These are phyloP conservation scores for Lophura nycthemera DNA, from an alignment of 2,113 vertebrate species.

Conservation along the genomic window DNA sequence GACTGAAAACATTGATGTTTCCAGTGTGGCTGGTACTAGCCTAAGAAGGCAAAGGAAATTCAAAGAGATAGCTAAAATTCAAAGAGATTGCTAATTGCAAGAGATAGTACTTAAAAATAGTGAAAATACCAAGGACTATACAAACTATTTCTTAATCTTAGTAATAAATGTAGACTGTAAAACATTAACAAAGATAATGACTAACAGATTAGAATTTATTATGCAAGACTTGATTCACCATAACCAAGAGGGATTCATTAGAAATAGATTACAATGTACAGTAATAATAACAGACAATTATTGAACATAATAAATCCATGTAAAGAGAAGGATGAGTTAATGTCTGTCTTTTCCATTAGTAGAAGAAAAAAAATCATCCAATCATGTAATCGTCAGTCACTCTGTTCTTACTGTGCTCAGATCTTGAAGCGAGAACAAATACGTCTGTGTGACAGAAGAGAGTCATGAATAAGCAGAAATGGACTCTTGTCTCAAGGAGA, in stretches of 20 bases:
- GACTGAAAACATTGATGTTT: neutral
- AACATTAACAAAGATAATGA: slow-evolving; percentile 57
- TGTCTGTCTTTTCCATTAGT: slow-evolving; percentile 58
- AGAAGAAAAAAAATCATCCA: slow-evolving; percentile 10
- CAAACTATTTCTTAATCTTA: slow-evolving; percentile 28
- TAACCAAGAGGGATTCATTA: slow-evolving; percentile 71
- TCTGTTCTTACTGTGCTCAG: neutral
- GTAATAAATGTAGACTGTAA: slow-evolving; percentile 56
- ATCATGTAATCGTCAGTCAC: slow-evolving; percentile 31
- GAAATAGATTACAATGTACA: slow-evolving; percentile 70
- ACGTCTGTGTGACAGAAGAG: neutral
- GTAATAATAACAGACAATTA: slow-evolving; percentile 71
- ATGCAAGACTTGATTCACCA: slow-evolving; percentile 50
- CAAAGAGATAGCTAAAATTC: slow-evolving; percentile 17
- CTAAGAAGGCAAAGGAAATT: slow-evolving; percentile 1
- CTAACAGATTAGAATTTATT: slow-evolving; percentile 59
- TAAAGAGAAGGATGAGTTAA: slow-evolving; percentile 57
- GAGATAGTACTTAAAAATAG: slow-evolving; percentile 42
- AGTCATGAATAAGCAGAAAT: neutral
- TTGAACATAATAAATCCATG: slow-evolving; percentile 58
- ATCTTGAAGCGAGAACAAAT: neutral
- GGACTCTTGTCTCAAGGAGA: neutral
- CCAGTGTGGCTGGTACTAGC: neutral
- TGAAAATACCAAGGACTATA: slow-evolving; percentile 23
- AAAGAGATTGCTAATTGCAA: slow-evolving; percentile 23